Conservation (phyloP, 2,113 vertebrate genomes). For the Pangasianodon gigas region DNA sequence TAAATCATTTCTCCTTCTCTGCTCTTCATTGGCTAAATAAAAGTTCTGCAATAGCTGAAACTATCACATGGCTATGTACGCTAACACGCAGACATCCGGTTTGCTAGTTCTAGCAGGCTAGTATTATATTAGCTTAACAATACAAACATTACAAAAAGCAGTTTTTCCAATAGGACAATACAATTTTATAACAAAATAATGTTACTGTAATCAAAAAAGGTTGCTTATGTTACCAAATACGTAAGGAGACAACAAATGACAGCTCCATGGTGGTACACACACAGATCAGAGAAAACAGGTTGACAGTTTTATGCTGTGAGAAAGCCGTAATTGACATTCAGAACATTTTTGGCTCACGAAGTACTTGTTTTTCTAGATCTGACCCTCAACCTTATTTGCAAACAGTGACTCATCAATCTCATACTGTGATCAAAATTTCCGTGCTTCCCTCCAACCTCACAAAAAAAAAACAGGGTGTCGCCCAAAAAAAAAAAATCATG, state of each 20-base stretch:
- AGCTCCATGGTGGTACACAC: too few species aligned
- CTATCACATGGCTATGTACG: too few species aligned
- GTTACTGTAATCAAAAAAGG: too few species aligned
- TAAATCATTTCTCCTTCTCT: too few species aligned
- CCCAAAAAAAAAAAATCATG: background rate
- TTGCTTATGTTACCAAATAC: too few species aligned
- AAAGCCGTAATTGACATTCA: background rate
- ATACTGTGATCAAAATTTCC: background rate
- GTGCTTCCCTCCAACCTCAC: background rate
- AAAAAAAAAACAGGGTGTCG: background rate
- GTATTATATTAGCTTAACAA: too few species aligned
- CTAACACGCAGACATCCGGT: background rate
- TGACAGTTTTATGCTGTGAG: background rate
- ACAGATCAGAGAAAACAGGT: background rate
- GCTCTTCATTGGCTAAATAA: too few species aligned
- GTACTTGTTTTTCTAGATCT: background rate
- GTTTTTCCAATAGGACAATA: too few species aligned
- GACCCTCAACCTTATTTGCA: background rate
- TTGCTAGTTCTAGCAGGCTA: background rate
- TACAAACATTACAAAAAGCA: too few species aligned
- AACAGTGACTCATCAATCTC: slow-evolving; percentile 20
- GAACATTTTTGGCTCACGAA: background rate
- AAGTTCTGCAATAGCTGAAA: too few species aligned
- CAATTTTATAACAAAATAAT: too few species aligned
- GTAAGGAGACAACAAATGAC: too few species aligned